Percentiles rank a stretch among this genome's conserved stretches.
phyloP scores from a whole-genome alignment of 2,113 vertebrate species.

The Lagopus muta region DNA sequence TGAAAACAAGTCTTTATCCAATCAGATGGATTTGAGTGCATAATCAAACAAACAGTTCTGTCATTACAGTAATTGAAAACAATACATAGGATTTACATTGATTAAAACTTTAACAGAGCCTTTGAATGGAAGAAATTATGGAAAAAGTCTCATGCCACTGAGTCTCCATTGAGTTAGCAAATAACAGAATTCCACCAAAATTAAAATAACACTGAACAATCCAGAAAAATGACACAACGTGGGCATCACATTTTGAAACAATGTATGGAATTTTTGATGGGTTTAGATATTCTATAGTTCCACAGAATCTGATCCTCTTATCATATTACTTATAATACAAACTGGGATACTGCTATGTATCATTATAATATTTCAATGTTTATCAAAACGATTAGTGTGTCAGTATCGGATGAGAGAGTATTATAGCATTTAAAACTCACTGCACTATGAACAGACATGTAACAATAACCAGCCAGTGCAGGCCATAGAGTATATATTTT shows the following conservation, averaged over 20 bases:
- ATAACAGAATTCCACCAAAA: not conserved
- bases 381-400: not conserved
- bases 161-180: not conserved
- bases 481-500: not conserved
- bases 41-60: slow-evolving; percentile 7
- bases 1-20: slow-evolving; percentile 59
- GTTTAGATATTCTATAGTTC: not conserved
- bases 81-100: not conserved
- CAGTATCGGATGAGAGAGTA: not conserved
- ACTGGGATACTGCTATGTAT: not conserved
- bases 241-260: not conserved
- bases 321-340: not conserved
- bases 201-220: not conserved
- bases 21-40: not conserved
- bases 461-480: not conserved
- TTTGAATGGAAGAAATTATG: not conserved
- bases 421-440: not conserved
- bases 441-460: not conserved
- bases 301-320: not conserved
- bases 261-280: not conserved
- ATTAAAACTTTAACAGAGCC: not conserved
- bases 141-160: not conserved
- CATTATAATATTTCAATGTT: not conserved
- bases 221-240: not conserved
- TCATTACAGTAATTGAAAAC: not conserved